A percentile compares a stretch with the other conserved stretches of the same genome.
Evolutionary conservation across 2,113 vertebrate genomes (phyloP).

Genomic region (Sinosuthora webbiana): DNA sequence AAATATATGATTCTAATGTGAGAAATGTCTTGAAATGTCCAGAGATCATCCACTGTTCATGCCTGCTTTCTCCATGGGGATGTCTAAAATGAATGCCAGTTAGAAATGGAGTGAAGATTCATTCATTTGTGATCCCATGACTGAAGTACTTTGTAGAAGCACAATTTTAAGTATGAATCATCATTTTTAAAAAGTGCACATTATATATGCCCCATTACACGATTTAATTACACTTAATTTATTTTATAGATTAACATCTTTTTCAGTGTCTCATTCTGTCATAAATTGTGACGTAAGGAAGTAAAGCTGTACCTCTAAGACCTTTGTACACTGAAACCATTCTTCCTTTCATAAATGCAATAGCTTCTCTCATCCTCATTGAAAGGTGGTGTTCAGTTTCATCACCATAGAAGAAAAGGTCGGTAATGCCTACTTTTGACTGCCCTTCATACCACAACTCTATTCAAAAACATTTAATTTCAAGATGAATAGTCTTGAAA

Average conservation of each 20-base stretch:
- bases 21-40: neutral
- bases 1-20: neutral
- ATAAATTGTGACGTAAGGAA: neutral
- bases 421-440: neutral
- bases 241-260: neutral
- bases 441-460: neutral
- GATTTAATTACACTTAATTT: conserved; percentile 21
- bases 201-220: neutral
- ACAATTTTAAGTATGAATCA: neutral
- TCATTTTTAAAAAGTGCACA: neutral
- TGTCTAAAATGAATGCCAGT: neutral
- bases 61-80: neutral
- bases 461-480: neutral
- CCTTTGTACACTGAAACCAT: neutral
- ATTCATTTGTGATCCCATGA: neutral
- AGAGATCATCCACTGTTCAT: neutral
- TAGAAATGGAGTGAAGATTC: neutral
- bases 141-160: neutral
- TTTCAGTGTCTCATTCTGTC: neutral
- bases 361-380: neutral
- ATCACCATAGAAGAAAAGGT: neutral
- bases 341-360: neutral
- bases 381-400: neutral
- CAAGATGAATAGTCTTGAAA: neutral
- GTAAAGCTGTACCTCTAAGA: neutral